Base-by-base conservation (phyloP, 1,140 invertebrate species). In the Tetramorium simillimum region DNA sequence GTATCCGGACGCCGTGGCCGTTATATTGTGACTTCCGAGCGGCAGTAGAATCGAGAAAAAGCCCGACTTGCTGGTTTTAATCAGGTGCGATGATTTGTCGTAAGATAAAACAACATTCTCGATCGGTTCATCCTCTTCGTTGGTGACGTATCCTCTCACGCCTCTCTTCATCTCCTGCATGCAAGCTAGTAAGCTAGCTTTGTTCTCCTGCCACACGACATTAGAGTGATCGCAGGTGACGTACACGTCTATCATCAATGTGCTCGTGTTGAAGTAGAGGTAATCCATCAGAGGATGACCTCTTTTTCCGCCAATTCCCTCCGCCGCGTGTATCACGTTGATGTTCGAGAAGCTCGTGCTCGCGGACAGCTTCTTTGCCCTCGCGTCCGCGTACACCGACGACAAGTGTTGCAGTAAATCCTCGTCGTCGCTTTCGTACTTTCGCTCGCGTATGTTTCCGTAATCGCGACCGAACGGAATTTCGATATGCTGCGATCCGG, bases 71-170 rank as follows among this genome's bases (percentile, higher is more conserved):
- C 96, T 94, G 58, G 95, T 96, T 37, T 92, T 91, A 53, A 95
- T 88, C 0, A 70, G 94, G 95, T 92, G 95, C 1, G 92, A 92
- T 49, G 94, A 95, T 37, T 91, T 90, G 69, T 95, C 94, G 46
- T 97, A 95, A 1, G 94, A 94, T 1, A 97, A 86, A 77, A 95
- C 90, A 21, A 96, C 97, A 85, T 96, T 94, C 9, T 93, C 88
- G 10, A 97, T 93, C 2, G 97, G 96, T 91, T 96, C 95, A 85
- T 96, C 95, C 69, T 92, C 93, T 46, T 95, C 91, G 87, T 96
- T 96, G 16, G 96, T 90, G 4, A 97, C 95, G 81, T 96, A 96
- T 73, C 97, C 96, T 92, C 93, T 91, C 62, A 96, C 89, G 6
- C 94, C 93, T 28, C 91, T 90, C n/a, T 87, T 89, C 9, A 93